A percentile compares a stretch with the other conserved stretches of the same genome.
These are phyloP conservation scores for Papilio polytes DNA, from an alignment of 1,140 invertebrate genomes.

Conservation along the genomic window DNA sequence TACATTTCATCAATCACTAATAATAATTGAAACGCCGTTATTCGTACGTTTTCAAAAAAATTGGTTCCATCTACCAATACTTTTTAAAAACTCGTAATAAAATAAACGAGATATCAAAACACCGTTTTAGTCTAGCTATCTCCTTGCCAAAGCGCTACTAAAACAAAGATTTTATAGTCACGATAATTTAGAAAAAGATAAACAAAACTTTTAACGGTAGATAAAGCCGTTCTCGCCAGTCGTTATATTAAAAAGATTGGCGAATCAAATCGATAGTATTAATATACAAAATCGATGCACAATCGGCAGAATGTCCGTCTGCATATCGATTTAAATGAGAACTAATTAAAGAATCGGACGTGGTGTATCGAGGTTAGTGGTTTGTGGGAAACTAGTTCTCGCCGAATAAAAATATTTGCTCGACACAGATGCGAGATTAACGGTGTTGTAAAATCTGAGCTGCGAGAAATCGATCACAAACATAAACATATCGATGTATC, in stretches of 20 bases:
- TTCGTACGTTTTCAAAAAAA: not conserved
- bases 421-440: constrained; percentile 52
- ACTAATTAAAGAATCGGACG: constrained; percentile 40
- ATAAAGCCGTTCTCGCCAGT: not conserved
- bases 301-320: constrained; percentile 26
- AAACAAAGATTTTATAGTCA: not conserved
- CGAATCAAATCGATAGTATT: constrained; percentile 29
- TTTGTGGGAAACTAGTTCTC: constrained; percentile 51
- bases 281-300: constrained; percentile 27
- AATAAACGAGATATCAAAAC: not conserved
- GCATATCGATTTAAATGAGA: constrained; percentile 37
- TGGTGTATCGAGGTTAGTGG: constrained; percentile 45
- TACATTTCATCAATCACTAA: constrained; percentile 3
- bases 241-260: constrained; percentile 19
- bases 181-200: constrained; percentile 20
- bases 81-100: not conserved
- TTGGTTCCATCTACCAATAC: not conserved
- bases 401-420: constrained; percentile 59
- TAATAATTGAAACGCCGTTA: not conserved
- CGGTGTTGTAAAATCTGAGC: constrained; percentile 50
- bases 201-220: constrained; percentile 33
- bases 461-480: constrained; percentile 46
- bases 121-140: not conserved
- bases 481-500: constrained; percentile 16
- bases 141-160: not conserved